These are phyloP conservation scores for Notodonta dromedarius DNA, from an alignment of 2,888 invertebrate species.

Conservation along the genomic window DNA sequence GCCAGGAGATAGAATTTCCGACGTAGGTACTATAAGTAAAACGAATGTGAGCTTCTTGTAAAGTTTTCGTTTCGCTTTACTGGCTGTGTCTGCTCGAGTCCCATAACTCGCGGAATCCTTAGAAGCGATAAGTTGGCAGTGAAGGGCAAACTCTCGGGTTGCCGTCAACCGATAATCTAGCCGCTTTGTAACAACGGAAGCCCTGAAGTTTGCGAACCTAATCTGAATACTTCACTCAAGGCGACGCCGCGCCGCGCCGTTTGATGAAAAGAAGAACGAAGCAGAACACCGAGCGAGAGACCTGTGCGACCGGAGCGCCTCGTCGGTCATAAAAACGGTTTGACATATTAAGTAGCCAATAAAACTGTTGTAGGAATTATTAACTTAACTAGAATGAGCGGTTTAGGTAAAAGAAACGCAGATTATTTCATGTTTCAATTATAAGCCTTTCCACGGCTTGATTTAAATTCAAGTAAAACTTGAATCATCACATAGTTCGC, in stretches of 20 bases:
- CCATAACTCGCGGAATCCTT: slow-evolving; percentile 2
- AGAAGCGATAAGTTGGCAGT: neutral
- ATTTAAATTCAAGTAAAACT: neutral
- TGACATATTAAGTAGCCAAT: too few relatives aligned
- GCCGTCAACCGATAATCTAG: neutral
- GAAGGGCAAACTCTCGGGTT: neutral
- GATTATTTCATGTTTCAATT: neutral
- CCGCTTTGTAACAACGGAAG: slow-evolving; percentile 1
- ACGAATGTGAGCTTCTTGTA: neutral
- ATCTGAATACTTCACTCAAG: neutral
- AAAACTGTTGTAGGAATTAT: too few relatives aligned
- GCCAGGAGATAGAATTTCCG: too few relatives aligned
- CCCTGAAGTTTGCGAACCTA: neutral
- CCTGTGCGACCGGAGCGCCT: too few relatives aligned
- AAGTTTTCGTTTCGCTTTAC: neutral
- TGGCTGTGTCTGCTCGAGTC: neutral
- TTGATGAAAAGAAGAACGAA: neutral
- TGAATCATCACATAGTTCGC: neutral
- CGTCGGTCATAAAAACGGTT: too few relatives aligned
- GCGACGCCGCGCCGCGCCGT: neutral
- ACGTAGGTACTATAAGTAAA: neutral
- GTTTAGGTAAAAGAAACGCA: too few relatives aligned
- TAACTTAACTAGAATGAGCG: too few relatives aligned
- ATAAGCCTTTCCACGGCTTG: neutral
- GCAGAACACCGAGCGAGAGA: too few relatives aligned